A percentile compares a stretch with the other conserved stretches of the same genome.
Evolutionary conservation across 1,140 invertebrate species (phyloP).

Genomic region (Gryllus bimaculatus): DNA sequence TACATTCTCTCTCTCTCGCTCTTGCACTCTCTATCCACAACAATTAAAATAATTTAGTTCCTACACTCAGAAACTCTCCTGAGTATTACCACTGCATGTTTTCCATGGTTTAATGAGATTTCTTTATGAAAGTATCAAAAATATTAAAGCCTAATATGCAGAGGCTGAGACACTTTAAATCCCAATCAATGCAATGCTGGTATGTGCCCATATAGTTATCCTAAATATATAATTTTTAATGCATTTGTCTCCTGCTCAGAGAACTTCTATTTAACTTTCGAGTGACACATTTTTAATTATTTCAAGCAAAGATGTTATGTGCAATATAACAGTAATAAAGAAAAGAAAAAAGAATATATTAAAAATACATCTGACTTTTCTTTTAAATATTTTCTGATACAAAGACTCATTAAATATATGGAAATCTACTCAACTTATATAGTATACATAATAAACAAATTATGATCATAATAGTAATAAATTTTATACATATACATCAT

Average conservation of each 20-base stretch:
- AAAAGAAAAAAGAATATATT: neutral
- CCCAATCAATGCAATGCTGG: constrained; percentile 3
- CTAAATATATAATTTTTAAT: neutral
- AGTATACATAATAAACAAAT: neutral
- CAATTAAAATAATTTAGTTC: constrained; percentile 1
- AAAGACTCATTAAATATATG: neutral
- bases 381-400: constrained; percentile 1
- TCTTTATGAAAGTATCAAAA: constrained; percentile 6
- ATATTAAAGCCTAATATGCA: constrained; percentile 5
- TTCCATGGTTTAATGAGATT: constrained; percentile 1
- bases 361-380: neutral
- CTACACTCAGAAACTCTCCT: neutral
- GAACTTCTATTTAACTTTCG: neutral
- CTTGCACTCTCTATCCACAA: neutral
- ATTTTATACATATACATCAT: neutral
- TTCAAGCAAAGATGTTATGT: constrained; percentile 1
- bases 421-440: neutral
- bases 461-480: constrained; percentile 6
- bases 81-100: neutral
- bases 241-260: neutral
- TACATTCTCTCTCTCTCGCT: neutral
- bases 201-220: constrained; percentile 1
- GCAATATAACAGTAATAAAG: neutral
- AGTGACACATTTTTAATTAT: neutral
- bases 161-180: constrained; percentile 1